A percentile compares a stretch with the other conserved stretches of the same genome.
phyloP scores from a whole-genome alignment of 1,140 invertebrate species.

The Reticulitermes speratus region DNA sequence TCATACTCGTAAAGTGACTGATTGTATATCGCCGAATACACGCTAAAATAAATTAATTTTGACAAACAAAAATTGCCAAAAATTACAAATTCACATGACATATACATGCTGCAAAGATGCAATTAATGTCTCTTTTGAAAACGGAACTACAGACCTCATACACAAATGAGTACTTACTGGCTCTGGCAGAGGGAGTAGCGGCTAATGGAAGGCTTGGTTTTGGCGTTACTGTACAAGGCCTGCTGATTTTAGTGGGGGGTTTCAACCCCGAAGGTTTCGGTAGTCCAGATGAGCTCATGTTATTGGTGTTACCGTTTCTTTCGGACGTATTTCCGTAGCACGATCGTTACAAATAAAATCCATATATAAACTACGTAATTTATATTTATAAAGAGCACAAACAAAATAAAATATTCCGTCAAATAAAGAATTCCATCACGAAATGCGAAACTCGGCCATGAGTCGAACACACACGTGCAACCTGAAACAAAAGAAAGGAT shows the following conservation, averaged over 20 bases:
- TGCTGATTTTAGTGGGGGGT: constrained; percentile 61
- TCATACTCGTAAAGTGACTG: too few relatives aligned
- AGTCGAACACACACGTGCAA: neutral
- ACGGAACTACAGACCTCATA: too few relatives aligned
- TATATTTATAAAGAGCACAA: neutral
- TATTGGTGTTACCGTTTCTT: neutral
- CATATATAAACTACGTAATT: neutral
- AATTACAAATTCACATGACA: neutral
- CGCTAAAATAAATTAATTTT: too few relatives aligned
- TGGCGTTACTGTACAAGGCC: constrained; percentile 56
- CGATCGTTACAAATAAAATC: neutral
- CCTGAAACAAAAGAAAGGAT: neutral
- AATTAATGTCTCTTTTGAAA: neutral
- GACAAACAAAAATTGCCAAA: neutral
- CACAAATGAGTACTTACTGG: constrained; percentile 39
- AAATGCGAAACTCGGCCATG: neutral
- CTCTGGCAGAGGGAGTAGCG: constrained; percentile 49
- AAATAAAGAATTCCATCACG: neutral
- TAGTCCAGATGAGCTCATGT: constrained; percentile 21
- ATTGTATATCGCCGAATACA: too few relatives aligned
- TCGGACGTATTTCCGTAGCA: neutral
- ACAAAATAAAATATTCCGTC: neutral
- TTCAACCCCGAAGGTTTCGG: constrained; percentile 56
- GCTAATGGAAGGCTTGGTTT: constrained; percentile 59
- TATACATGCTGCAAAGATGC: neutral